phyloP scores from a whole-genome alignment of 2,888 invertebrate species.

The Lepidocyrtoides sp. region DNA sequence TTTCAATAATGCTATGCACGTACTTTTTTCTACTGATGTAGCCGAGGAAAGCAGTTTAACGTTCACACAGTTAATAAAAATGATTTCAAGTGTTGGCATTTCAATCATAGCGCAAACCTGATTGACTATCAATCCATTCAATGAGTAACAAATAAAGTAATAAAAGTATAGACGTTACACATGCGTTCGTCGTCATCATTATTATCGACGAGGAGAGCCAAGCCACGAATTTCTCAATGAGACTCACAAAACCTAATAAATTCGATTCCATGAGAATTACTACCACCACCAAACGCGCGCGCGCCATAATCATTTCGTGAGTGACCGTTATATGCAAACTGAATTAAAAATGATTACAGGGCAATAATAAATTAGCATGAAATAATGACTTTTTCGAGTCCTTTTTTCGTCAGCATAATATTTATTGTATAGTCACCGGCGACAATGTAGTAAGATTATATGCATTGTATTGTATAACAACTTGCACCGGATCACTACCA shows the following conservation, averaged over 20 bases:
- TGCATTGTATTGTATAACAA: too few relatives aligned
- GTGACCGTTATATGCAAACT: conserved; percentile 67
- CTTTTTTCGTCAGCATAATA: conserved; percentile 11
- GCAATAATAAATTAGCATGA: conserved; percentile 25
- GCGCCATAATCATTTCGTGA: conserved; percentile 53
- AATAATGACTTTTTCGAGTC: conserved; percentile 51
- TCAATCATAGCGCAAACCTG: background rate
- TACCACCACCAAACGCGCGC: background rate
- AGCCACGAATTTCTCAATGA: conserved; percentile 24
- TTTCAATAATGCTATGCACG: conserved; percentile 37
- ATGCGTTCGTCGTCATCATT: background rate
- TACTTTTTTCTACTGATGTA: background rate
- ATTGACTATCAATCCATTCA: too few relatives aligned
- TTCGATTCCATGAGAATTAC: conserved; percentile 1
- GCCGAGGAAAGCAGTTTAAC: background rate
- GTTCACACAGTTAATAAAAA: background rate
- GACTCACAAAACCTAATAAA: conserved; percentile 9
- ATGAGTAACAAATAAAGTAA: background rate
- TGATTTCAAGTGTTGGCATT: background rate
- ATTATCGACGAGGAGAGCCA: background rate
- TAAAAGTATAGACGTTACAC: background rate
- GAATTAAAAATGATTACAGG: conserved; percentile 62
- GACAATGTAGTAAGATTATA: conserved; percentile 19
- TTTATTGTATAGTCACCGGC: background rate
- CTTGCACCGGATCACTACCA: background rate